Percentiles rank a stretch among this genome's conserved stretches.
Conservation (phyloP, 2,888 invertebrate species). For the Lasioglossum pauxillum region DNA sequence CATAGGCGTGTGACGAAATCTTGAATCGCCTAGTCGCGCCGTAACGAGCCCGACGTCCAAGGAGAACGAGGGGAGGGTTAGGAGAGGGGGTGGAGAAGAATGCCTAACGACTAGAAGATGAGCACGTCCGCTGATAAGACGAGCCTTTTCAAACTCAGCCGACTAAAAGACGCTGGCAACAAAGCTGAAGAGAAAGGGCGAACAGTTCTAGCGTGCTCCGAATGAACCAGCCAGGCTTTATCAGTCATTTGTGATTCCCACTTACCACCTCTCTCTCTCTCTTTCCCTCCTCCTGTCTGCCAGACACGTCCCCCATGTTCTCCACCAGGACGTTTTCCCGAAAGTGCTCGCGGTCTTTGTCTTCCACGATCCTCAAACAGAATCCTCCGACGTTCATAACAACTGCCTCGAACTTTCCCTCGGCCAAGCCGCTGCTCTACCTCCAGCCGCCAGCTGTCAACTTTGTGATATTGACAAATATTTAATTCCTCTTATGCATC, state of each 20-base stretch:
- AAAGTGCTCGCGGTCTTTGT: background rate
- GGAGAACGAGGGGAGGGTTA: background rate
- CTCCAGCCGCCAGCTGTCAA: background rate
- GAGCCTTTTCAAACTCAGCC: slow-evolving; percentile 58
- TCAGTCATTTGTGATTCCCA: slow-evolving; percentile 69
- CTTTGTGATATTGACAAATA: slow-evolving; percentile 34
- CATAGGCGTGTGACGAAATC: slow-evolving; percentile 21
- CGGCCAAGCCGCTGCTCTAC: background rate
- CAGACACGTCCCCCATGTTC: background rate
- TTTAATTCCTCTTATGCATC: slow-evolving; percentile 30
- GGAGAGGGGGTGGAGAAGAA: slow-evolving; percentile 57
- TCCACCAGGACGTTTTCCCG: background rate
- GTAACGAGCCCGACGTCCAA: slow-evolving; percentile 19
- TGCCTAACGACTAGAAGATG: slow-evolving; percentile 77
- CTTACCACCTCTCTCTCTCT: slow-evolving; percentile 20
- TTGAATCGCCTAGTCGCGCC: slow-evolving; percentile 11
- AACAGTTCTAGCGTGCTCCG: slow-evolving; percentile 6
- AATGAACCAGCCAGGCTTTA: slow-evolving; percentile 49
- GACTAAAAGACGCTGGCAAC: slow-evolving; percentile 52
- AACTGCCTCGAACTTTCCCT: background rate
- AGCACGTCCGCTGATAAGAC: slow-evolving; percentile 74
- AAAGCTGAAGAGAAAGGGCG: slow-evolving; percentile 35
- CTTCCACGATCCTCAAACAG: slow-evolving; percentile 2
- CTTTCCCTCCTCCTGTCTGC: too few relatives aligned
- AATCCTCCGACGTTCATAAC: slow-evolving; percentile 18